Evolutionary conservation across 1,140 invertebrate species (phyloP).

Genomic region (Caerostris darwini): DNA sequence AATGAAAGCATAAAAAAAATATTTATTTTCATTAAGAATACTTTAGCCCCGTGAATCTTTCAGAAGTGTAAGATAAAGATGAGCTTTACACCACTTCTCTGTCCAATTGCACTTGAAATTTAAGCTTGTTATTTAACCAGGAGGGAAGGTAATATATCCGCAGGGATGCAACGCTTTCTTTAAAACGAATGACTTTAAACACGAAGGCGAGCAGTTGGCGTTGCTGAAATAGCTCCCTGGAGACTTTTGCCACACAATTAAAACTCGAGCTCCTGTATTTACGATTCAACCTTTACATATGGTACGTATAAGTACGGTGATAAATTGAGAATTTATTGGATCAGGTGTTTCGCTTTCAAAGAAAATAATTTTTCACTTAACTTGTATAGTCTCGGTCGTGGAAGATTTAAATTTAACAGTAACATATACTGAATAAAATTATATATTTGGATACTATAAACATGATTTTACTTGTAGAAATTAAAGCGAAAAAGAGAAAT

Average conservation of each 20-base stretch:
- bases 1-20: too few relatives aligned
- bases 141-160: constrained; percentile 46
- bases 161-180: constrained; percentile 39
- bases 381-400: too few relatives aligned
- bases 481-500: too few relatives aligned
- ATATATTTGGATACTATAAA: too few relatives aligned
- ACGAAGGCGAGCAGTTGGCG: background rate
- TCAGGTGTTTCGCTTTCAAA: background rate
- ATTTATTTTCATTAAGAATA: too few relatives aligned
- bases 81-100: constrained; percentile 24
- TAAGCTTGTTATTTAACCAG: constrained; percentile 40
- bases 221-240: constrained; percentile 2
- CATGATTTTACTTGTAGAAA: too few relatives aligned
- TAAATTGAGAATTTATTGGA: constrained; percentile 62
- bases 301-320: constrained; percentile 36
- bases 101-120: background rate
- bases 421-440: too few relatives aligned
- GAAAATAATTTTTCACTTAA: background rate
- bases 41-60: too few relatives aligned
- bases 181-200: constrained; percentile 41
- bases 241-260: constrained; percentile 54
- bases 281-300: constrained; percentile 23
- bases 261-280: constrained; percentile 54
- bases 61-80: background rate
- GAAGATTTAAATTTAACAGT: too few relatives aligned